phyloP scores from a whole-genome alignment of 2,888 invertebrate species.

The Cephus pygmeus region DNA sequence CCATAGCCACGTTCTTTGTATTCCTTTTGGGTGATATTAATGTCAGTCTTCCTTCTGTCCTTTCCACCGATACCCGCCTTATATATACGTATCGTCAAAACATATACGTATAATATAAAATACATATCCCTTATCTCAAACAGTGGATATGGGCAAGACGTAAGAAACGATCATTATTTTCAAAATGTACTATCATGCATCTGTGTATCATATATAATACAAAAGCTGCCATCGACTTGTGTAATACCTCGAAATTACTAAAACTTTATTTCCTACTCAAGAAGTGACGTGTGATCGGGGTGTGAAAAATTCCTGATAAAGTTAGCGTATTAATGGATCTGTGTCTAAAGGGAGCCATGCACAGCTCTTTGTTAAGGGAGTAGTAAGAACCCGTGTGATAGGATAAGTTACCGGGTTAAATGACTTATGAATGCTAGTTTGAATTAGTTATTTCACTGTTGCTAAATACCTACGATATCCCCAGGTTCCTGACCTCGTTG shows the following conservation, averaged over 20 bases:
- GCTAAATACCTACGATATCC: constrained; percentile 27
- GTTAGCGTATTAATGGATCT: not conserved
- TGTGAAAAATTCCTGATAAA: not conserved
- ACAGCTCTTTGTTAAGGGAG: constrained; percentile 36
- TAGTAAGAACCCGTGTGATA: constrained; percentile 57
- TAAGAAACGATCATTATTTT: not conserved
- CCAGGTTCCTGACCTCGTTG: constrained; percentile 21
- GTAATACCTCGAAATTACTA: not conserved
- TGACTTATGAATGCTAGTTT: constrained; percentile 60
- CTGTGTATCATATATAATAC: no score
- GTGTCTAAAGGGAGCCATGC: not conserved
- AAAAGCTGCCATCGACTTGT: not conserved
- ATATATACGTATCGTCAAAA: not conserved
- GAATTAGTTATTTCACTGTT: constrained; percentile 59
- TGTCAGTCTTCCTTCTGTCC: not conserved
- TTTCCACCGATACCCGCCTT: not conserved
- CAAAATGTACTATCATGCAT: no score
- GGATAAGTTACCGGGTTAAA: constrained; percentile 62
- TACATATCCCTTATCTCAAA: no score
- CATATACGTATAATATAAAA: no score
- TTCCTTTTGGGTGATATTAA: not conserved
- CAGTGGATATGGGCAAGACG: not conserved
- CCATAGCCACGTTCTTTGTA: constrained; percentile 4
- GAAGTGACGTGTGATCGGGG: not conserved
- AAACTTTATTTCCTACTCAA: not conserved